Evolutionary conservation across 2,113 vertebrate species (phyloP), one percentile per base, ranked within the genome.

Genomic region (Dipodomys spectabilis): DNA sequence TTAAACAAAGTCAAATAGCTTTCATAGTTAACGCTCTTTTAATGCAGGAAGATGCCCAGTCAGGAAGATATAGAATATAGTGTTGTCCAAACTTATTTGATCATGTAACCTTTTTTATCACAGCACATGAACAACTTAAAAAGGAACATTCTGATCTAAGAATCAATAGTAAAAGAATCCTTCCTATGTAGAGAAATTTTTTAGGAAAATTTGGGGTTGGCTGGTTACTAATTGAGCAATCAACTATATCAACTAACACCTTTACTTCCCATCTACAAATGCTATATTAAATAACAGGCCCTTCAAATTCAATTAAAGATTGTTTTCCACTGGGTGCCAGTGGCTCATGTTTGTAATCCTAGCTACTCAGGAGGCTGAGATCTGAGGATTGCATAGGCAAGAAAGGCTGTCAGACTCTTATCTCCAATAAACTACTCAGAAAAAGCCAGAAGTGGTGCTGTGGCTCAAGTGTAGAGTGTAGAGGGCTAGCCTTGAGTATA

Each of bases 281-380:
- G 53, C 3, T 22, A 67, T 35, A 75, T 32, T 65, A 84, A 78
- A 86, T 77, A 60, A 60, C 53, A 57, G 0, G 6, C 77, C 60
- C 32, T 74, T 96, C 62, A 73, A 86, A 90, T 83, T 88, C 35
- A 67, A 71, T 62, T 86, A 69, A 87, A 90, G 73, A 35, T 68
- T 13, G 12, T 57, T 57, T 57, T 57, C 15, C 53, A 4, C 53
- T 57, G 53, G 12, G 15, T 57, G 53, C 15, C 13, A 18, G 12
- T 57, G 53, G 53, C 16, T 57, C 53, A 57, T 13, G 15, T 13
- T 13, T 57, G 15, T 13, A 57, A 16, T 57, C 4, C 53, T 57
- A 57, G 53, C 53, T 57, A 57, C 15, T 57, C 53, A 57, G 12
- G 53, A 57, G 53, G 53, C 15, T 57, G 53, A 57, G 53, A 57